These are phyloP conservation scores for Noturus placidus DNA, from an alignment of 2,113 vertebrate species.

Conservation along the genomic window DNA sequence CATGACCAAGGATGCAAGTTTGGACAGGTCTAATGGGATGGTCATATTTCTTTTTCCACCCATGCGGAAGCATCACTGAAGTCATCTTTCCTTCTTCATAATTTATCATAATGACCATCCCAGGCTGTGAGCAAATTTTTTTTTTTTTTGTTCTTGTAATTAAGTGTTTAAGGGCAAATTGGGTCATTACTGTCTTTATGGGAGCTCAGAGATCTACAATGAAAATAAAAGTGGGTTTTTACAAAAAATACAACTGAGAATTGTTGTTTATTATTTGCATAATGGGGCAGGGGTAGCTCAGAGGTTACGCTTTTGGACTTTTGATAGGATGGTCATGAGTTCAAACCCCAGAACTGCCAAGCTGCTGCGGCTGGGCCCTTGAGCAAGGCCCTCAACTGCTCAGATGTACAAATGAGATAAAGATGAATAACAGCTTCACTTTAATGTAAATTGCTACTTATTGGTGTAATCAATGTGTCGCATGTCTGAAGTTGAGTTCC, in stretches of 20 bases:
- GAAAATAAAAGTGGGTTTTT: slow-evolving; percentile 48
- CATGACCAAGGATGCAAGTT: slow-evolving; percentile 29
- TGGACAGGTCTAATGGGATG: background rate
- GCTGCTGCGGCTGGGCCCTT: too few relatives aligned
- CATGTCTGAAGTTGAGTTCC: background rate
- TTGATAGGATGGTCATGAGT: too few relatives aligned
- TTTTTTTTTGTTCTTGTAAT: slow-evolving; percentile 2
- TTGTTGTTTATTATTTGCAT: background rate
- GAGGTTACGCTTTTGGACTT: too few relatives aligned
- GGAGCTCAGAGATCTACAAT: slow-evolving; percentile 10
- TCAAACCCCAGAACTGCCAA: too few relatives aligned
- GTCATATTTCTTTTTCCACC: background rate
- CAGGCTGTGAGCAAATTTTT: background rate
- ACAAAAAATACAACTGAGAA: slow-evolving; percentile 1
- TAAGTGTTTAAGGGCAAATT: slow-evolving; percentile 11
- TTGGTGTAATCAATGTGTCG: background rate
- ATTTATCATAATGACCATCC: background rate
- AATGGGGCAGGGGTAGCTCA: too few relatives aligned
- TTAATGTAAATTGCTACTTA: background rate
- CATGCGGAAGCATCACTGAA: background rate
- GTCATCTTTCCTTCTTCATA: background rate
- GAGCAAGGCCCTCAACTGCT: too few relatives aligned
- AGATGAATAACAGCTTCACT: background rate
- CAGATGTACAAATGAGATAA: too few relatives aligned
- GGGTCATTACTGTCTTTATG: slow-evolving; percentile 3